A percentile compares a stretch with the other conserved stretches of the same genome.
Conservation (phyloP, 2,113 vertebrate species). For the Xiphophorus couchianus region DNA sequence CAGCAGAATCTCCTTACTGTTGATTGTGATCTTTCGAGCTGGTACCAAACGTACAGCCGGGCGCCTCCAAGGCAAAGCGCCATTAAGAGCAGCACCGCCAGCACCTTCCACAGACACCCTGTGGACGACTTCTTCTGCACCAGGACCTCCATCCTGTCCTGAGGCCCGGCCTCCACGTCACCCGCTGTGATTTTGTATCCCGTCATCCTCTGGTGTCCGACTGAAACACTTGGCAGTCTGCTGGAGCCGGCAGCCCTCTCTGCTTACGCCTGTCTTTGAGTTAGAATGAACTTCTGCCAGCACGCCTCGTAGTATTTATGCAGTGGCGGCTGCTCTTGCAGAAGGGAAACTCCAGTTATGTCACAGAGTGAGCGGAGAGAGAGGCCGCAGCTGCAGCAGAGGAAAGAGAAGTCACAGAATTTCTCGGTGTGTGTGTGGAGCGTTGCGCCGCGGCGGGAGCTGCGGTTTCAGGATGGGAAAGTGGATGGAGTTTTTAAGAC, state of each 20-base stretch:
- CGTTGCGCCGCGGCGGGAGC: conserved; percentile 14
- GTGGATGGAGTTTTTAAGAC: conserved; percentile 26
- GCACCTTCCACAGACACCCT: conserved; percentile 56
- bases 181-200: conserved; percentile 51
- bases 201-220: conserved; percentile 43
- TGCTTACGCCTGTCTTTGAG: conserved; percentile 24
- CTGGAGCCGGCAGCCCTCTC: conserved; percentile 1
- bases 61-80: conserved; percentile 50
- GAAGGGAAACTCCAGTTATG: conserved; percentile 83
- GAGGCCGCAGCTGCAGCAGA: conserved; percentile 27
- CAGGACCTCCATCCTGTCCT: conserved; percentile 48
- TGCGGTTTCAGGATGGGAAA: conserved; percentile 51
- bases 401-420: conserved; percentile 64
- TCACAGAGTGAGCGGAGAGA: conserved; percentile 72
- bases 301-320: conserved; percentile 67
- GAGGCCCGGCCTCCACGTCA: conserved; percentile 62
- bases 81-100: conserved; percentile 33
- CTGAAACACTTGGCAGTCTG: not conserved
- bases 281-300: conserved; percentile 51
- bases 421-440: conserved; percentile 11
- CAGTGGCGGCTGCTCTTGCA: conserved; percentile 34
- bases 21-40: conserved; percentile 20
- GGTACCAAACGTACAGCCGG: conserved; percentile 50
- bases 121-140: conserved; percentile 57
- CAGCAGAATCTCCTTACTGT: conserved; percentile 40